phyloP scores from a whole-genome alignment of 2,797 vertebrate species.

The Sternotherus odoratus region DNA sequence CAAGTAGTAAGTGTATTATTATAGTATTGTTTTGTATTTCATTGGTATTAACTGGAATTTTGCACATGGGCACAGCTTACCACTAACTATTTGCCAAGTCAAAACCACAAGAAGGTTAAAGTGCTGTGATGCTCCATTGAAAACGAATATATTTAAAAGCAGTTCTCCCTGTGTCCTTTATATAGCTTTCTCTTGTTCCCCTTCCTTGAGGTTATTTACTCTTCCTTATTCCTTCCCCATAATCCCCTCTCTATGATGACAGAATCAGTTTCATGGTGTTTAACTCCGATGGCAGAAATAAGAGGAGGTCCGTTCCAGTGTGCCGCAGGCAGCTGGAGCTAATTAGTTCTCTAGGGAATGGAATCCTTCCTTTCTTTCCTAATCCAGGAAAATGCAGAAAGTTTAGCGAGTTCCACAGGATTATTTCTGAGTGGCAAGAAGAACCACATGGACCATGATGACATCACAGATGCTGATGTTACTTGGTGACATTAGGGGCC shows the following conservation, averaged over 20 bases:
- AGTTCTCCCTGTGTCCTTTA: neutral
- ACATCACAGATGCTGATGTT: neutral
- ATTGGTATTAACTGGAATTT: conserved; percentile 34
- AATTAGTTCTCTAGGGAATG: neutral
- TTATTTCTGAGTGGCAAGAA: neutral
- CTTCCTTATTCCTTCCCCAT: conserved; percentile 3
- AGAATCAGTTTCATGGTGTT: conserved; percentile 20
- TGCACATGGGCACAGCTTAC: neutral
- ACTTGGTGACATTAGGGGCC: neutral
- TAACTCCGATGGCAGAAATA: conserved; percentile 16
- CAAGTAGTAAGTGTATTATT: neutral
- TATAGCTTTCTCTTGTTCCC: neutral
- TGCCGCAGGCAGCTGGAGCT: neutral
- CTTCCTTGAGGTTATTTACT: conserved; percentile 39
- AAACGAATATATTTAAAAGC: neutral
- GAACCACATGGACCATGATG: neutral
- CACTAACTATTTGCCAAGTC: neutral
- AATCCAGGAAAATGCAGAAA: neutral
- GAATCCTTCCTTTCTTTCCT: neutral
- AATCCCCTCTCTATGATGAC: conserved; percentile 7
- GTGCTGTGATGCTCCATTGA: neutral
- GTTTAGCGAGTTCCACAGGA: neutral
- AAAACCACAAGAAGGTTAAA: neutral
- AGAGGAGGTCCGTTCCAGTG: neutral
- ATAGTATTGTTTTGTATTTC: neutral